Conservation (phyloP, 2,888 invertebrate genomes). For the Leptopilina syphax region DNA sequence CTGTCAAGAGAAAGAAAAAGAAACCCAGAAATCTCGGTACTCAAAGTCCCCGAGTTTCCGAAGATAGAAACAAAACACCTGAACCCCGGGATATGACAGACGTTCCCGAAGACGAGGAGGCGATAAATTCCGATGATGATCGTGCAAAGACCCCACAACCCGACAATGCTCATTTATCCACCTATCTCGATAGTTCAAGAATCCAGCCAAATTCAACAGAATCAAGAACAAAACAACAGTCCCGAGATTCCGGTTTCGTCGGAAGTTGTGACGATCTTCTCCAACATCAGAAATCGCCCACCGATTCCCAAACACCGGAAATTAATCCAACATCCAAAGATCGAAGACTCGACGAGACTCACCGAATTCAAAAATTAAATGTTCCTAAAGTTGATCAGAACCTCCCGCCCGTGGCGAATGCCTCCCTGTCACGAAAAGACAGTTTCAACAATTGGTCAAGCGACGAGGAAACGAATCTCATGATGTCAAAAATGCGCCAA, state of each 20-base stretch:
- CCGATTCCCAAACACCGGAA: slow-evolving; percentile 55
- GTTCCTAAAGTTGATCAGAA: slow-evolving; percentile 50
- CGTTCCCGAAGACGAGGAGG: slow-evolving; percentile 78
- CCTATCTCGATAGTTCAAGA: slow-evolving; percentile 59
- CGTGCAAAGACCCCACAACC: slow-evolving; percentile 84
- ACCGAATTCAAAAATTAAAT: slow-evolving; percentile 49
- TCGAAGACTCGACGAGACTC: slow-evolving; percentile 42
- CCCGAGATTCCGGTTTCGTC: slow-evolving; percentile 92
- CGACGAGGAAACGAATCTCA: slow-evolving; percentile 94
- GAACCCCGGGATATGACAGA: slow-evolving; percentile 82
- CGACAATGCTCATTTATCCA: slow-evolving; percentile 71
- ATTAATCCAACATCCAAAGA: slow-evolving; percentile 44
- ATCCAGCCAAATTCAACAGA: slow-evolving; percentile 63
- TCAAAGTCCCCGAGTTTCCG: slow-evolving; percentile 75
- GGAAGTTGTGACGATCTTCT: slow-evolving; percentile 92
- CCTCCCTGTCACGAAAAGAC: slow-evolving; percentile 87
- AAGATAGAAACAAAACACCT: slow-evolving; percentile 82
- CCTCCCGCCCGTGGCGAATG: slow-evolving; percentile 63
- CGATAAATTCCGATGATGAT: slow-evolving; percentile 78
- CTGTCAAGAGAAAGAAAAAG: slow-evolving; percentile 89
- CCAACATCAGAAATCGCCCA: slow-evolving; percentile 79
- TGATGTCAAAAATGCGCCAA: slow-evolving; percentile 96
- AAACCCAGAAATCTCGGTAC: slow-evolving; percentile 79
- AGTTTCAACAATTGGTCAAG: slow-evolving; percentile 97
- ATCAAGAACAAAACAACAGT: slow-evolving; percentile 86